A percentile compares a stretch with the other conserved stretches of the same genome.
These are phyloP conservation scores for Achlya flavicornis DNA, from an alignment of 2,888 invertebrate genomes.

Conservation along the genomic window DNA sequence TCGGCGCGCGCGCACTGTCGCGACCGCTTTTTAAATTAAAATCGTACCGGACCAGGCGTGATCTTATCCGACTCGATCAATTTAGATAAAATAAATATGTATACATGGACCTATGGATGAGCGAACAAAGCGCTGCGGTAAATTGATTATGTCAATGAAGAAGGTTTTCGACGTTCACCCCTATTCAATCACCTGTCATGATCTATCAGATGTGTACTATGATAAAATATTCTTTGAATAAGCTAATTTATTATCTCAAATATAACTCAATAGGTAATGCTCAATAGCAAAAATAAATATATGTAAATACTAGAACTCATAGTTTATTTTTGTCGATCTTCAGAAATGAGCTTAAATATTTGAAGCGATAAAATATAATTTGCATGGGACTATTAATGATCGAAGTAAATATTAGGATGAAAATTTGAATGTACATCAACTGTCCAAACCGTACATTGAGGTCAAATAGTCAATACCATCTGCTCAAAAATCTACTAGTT, in stretches of 20 bases:
- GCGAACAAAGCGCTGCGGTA: slow-evolving; percentile 79
- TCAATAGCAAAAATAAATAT: neutral
- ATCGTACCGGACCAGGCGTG: slow-evolving; percentile 74
- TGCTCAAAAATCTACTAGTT: slow-evolving; percentile 28
- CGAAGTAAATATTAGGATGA: slow-evolving; percentile 15
- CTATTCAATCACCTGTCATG: slow-evolving; percentile 68
- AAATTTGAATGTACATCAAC: slow-evolving; percentile 19
- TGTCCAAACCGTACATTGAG: slow-evolving; percentile 22
- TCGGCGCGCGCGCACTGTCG: slow-evolving; percentile 72
- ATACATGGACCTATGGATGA: slow-evolving; percentile 78
- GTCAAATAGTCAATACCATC: slow-evolving; percentile 28
- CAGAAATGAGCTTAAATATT: neutral
- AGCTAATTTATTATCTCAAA: neutral
- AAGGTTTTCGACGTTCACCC: slow-evolving; percentile 64
- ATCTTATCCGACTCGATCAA: slow-evolving; percentile 82
- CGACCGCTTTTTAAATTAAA: slow-evolving; percentile 79
- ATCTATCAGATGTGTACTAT: slow-evolving; percentile 56
- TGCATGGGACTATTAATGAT: slow-evolving; percentile 13
- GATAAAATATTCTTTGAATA: slow-evolving; percentile 21
- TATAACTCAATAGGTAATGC: neutral
- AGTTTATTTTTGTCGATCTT: neutral
- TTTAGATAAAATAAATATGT: slow-evolving; percentile 85
- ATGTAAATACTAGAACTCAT: neutral
- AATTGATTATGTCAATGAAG: slow-evolving; percentile 79
- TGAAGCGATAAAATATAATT: too few relatives aligned